phyloP scores from a whole-genome alignment of 2,888 invertebrate species.

The Petrophora chlorosata region DNA sequence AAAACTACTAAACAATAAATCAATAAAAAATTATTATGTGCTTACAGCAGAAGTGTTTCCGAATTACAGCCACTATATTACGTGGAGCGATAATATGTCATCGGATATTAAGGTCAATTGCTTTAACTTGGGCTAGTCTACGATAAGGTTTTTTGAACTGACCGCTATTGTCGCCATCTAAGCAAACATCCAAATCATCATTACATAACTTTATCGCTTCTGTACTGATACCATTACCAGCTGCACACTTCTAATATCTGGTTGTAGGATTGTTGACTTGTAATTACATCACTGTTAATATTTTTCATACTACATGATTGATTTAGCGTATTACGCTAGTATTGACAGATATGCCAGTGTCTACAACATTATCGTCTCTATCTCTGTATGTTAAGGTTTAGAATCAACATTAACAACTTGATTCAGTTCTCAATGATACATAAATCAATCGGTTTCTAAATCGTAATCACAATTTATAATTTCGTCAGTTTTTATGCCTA shows the following conservation, averaged over 20 bases:
- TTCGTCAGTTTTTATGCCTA: conserved; percentile 31
- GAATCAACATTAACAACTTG: not conserved
- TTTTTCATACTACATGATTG: conserved; percentile 28
- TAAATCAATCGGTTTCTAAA: conserved; percentile 33
- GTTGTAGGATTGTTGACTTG: conserved; percentile 18
- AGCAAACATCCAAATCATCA: conserved; percentile 48
- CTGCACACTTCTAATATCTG: conserved; percentile 13
- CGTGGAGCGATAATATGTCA: conserved; percentile 59
- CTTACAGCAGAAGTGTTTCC: no score
- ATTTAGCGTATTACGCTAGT: conserved; percentile 28
- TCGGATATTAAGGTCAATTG: conserved; percentile 73
- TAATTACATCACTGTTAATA: conserved; percentile 24
- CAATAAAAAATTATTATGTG: not conserved
- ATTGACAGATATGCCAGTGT: conserved; percentile 8
- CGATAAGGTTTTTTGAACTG: conserved; percentile 67
- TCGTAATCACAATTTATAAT: conserved; percentile 31
- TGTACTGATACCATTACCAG: conserved; percentile 44
- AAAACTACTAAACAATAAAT: not conserved
- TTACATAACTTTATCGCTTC: conserved; percentile 50
- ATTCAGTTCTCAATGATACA: conserved; percentile 4
- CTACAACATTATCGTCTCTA: conserved; percentile 7
- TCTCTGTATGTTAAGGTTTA: not conserved
- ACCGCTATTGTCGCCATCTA: conserved; percentile 52
- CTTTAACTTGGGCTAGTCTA: conserved; percentile 63
- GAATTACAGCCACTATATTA: no score